A percentile compares a stretch with the other conserved stretches of the same genome.
Evolutionary conservation across 30 jellyfish, hydroid and myxozoan genomes (phyloP).

Genomic region (Rhopilema esculentum): DNA sequence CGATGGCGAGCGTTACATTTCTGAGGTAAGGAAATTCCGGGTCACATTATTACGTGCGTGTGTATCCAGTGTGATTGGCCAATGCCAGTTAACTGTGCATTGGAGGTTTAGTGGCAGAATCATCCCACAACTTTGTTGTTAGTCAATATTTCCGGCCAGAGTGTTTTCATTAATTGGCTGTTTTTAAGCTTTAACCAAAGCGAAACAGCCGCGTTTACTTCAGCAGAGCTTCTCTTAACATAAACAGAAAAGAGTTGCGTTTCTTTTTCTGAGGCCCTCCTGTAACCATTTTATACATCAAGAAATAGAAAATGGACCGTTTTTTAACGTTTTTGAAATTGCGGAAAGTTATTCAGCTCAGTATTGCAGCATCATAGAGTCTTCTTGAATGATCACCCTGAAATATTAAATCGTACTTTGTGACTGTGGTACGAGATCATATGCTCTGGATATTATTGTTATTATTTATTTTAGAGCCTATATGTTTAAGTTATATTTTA

Average conservation of each 20-base stretch:
- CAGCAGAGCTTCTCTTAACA: background rate
- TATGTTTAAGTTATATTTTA: too few species aligned
- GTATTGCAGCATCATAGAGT: too few species aligned
- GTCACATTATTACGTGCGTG: background rate
- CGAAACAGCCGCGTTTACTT: background rate
- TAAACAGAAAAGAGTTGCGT: background rate
- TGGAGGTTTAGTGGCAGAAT: background rate
- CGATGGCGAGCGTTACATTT: slow-evolving; percentile 70
- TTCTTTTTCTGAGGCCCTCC: too few species aligned
- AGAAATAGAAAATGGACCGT: too few species aligned
- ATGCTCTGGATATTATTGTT: too few species aligned
- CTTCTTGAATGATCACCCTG: too few species aligned
- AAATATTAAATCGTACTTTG: too few species aligned
- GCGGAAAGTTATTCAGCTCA: too few species aligned
- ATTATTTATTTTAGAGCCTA: too few species aligned
- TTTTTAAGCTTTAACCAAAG: background rate
- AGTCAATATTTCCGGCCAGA: background rate
- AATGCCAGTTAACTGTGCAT: background rate
- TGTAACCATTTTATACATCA: too few species aligned
- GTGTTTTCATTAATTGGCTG: background rate
- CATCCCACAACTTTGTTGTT: background rate
- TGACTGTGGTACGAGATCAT: too few species aligned
- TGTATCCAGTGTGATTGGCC: background rate
- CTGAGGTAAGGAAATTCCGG: slow-evolving; percentile 61
- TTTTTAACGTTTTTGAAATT: too few species aligned